These are phyloP conservation scores for Menura novaehollandiae DNA, from an alignment of 2,113 vertebrate genomes.

Conservation along the genomic window DNA sequence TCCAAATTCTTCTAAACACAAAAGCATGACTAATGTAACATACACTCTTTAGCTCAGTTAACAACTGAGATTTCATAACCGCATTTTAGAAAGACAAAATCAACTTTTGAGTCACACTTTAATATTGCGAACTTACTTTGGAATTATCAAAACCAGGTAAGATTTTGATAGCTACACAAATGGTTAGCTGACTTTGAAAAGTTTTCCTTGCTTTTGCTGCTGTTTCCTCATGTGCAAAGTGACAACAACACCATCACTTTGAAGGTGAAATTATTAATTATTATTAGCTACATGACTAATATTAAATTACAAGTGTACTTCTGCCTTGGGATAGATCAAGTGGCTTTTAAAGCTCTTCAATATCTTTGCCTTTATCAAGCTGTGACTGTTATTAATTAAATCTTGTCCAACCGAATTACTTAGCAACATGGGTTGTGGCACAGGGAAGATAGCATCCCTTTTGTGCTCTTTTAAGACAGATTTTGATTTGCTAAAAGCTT, in stretches of 20 bases:
- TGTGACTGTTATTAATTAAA: neutral
- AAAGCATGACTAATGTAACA: neutral
- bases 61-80: neutral
- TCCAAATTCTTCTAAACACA: conserved; percentile 26
- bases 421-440: neutral
- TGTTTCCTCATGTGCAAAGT: neutral
- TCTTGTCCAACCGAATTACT: neutral
- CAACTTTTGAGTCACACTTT: neutral
- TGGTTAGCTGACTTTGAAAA: neutral
- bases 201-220: neutral
- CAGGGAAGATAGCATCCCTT: neutral
- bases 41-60: neutral
- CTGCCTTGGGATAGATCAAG: neutral
- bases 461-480: neutral
- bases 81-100: neutral
- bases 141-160: neutral
- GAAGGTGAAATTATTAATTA: neutral
- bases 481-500: neutral
- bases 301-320: neutral
- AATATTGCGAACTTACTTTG: neutral
- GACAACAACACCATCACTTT: neutral
- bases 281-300: neutral
- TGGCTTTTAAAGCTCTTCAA: conserved; percentile 23
- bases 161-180: neutral
- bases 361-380: neutral